phyloP scores from a whole-genome alignment of 2,113 vertebrate genomes.

The Eonycteris spelaea region DNA sequence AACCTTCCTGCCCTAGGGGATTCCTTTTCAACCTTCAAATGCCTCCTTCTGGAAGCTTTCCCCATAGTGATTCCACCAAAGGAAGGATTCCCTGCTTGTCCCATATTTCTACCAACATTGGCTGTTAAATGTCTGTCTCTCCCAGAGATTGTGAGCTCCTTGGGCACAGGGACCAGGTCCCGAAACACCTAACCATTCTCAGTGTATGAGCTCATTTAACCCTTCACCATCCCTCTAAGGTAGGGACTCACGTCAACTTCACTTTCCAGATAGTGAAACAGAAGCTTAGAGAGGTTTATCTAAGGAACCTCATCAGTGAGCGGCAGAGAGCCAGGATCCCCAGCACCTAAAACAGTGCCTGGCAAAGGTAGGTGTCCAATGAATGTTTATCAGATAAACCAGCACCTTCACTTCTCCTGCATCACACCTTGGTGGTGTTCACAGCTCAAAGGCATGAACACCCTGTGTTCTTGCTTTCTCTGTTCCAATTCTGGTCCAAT shows the following conservation, averaged over 20 bases:
- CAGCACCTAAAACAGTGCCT: not conserved
- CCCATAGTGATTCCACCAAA: not conserved
- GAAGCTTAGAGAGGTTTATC: not conserved
- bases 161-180: not conserved
- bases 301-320: not conserved
- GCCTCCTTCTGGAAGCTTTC: not conserved
- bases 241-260: not conserved
- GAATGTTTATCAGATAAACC: slow-evolving; percentile 13
- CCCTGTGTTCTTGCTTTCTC: not conserved
- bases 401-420: not conserved
- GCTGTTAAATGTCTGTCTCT: not conserved
- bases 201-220: not conserved
- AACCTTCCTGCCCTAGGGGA: not conserved
- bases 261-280: not conserved
- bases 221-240: not conserved
- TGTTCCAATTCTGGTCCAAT: slow-evolving; percentile 13
- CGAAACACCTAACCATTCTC: not conserved
- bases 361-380: not conserved
- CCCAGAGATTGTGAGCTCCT: not conserved
- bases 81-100: not conserved
- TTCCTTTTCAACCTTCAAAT: not conserved
- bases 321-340: not conserved
- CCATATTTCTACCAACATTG: not conserved
- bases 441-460: not conserved
- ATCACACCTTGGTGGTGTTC: not conserved